Conservation (phyloP, 2,888 invertebrate genomes). For the Didymodactylos carnosus region DNA sequence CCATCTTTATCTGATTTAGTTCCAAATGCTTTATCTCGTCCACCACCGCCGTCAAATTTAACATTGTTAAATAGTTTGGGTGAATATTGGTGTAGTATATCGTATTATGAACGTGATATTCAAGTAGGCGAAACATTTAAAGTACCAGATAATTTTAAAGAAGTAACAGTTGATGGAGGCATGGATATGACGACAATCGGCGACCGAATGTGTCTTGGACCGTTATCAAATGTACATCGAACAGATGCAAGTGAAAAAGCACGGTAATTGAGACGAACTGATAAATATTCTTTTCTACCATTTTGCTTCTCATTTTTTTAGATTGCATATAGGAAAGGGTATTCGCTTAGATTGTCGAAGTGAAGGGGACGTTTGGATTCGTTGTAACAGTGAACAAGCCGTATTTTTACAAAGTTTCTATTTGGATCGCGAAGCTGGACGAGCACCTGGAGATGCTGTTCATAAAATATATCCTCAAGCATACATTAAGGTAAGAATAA, state of each 20-base stretch:
- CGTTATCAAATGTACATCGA: constrained; percentile 93
- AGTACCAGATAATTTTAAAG: constrained; percentile 47
- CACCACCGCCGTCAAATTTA: background rate
- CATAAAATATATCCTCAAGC: constrained; percentile 94
- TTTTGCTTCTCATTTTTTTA: constrained; percentile 22
- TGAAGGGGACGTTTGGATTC: constrained; percentile 73
- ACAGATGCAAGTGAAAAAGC: constrained; percentile 83
- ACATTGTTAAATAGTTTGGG: background rate
- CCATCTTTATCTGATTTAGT: too few species aligned
- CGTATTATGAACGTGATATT: constrained; percentile 92
- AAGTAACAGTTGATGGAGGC: constrained; percentile 79
- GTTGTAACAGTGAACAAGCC: constrained; percentile 82
- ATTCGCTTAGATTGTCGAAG: constrained; percentile 41
- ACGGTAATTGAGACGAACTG: constrained; percentile 40
- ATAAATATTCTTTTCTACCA: background rate
- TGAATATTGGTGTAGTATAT: constrained; percentile 96
- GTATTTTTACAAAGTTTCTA: constrained; percentile 97
- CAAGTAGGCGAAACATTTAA: constrained; percentile 51
- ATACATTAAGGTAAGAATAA: constrained; percentile 62
- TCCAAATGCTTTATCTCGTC: background rate
- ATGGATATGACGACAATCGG: constrained; percentile 83
- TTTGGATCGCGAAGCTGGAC: constrained; percentile 81
- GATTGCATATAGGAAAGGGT: constrained; percentile 87
- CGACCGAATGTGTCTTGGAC: constrained; percentile 87
- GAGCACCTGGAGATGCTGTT: constrained; percentile 88